Evolutionary conservation across 2,113 vertebrate genomes (phyloP), one percentile per base, ranked within the genome.

Genomic region (Loxodonta africana): DNA sequence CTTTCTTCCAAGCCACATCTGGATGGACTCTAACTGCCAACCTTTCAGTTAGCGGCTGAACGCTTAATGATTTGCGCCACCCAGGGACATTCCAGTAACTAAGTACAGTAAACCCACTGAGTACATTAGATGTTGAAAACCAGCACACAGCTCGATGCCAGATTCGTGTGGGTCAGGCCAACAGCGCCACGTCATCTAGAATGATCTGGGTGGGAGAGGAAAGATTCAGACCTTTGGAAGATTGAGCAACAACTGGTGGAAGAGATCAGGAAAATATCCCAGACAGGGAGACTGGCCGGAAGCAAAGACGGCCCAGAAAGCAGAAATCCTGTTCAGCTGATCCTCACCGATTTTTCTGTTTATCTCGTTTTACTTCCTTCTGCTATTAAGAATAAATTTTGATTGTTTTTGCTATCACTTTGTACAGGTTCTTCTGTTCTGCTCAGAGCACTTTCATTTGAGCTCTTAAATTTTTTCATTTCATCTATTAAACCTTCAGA

Each of bases 221-320:
- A 80, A 93, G 65, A 71, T 46, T 28, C 37, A 46, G 28, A 44
- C 76, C 91, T 93, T 84, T 41, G 84, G 77, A 88, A 97, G 37
- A 41, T 0, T 23, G 71, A 73, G n/a, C 84, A 8, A 88, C 94
- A 90, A 62, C 41, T 18, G 57, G n/a, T 51, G n/a, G 51, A 83
- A n/a, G 73, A 84, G 37, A 37, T 48, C 2, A 1, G 62, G 51
- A 95, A 83, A 88, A 8, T 51, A 5, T 73, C 81, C 41, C 65
- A 53, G 57, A 87, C 33, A 53, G 46, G 46, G 33, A 93, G 21
- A 87, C 46, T 74, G 82, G 62, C 44, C 71, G 63, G 21, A 82
- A 90, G 18, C 77, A 69, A 37, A 57, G 44, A 80, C 17, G 73
- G 73, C n/a, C 46, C 83, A 74, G n/a, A 83, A 62, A 92, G 51